Base-by-base conservation (phyloP, 2,888 invertebrate species). In the Microplitis deprimator region DNA sequence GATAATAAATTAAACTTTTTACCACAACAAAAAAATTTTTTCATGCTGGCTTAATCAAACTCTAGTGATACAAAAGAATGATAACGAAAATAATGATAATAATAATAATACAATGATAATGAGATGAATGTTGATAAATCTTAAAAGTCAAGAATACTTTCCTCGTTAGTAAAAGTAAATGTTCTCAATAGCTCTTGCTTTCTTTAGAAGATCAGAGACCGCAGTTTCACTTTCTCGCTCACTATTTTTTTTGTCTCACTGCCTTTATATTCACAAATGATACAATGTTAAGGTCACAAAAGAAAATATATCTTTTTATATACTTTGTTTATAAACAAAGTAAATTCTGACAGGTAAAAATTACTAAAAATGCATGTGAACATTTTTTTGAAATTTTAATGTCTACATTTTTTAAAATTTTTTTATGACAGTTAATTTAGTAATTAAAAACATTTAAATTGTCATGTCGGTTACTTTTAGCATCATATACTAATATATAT, bases 191-290 rank as follows among this genome's bases (percentile, higher is more conserved):
- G 71, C 71, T 70, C 71, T 75, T 71, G 71, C 74, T 77, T 75
- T 77, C 74, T 65, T 75, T 60, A 60, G 69, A 20, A 65, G 61
- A 77, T 77, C 77, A 75, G 17, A 60, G 69, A 40, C 68, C 50
- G 74, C 68, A 68, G 68, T 77, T 77, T 77, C 74, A 77, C 77
- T 77, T 77, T 77, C 77, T 77, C 77, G 60, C 20, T 61, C 20
- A 75, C 16, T 64, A 68, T 39, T 73, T 50, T 67, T 64, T 62
- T 29, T 61, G 17, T 60, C 38, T 16, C 6, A 16, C 16, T n/a
- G 29, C 10, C 8, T n/a, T 16, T 69, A 29, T 50, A 41, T 71
- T 16, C 29, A 50, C 50, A 50, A 50, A 50, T 50, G 50, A 50
- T 50, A 50, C 50, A 50, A 50, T 50, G 50, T 50, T 50, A 50